Evolutionary conservation across 2,113 vertebrate genomes (phyloP), one percentile per base, ranked within the genome.

Genomic region (Hiodon alosoides): DNA sequence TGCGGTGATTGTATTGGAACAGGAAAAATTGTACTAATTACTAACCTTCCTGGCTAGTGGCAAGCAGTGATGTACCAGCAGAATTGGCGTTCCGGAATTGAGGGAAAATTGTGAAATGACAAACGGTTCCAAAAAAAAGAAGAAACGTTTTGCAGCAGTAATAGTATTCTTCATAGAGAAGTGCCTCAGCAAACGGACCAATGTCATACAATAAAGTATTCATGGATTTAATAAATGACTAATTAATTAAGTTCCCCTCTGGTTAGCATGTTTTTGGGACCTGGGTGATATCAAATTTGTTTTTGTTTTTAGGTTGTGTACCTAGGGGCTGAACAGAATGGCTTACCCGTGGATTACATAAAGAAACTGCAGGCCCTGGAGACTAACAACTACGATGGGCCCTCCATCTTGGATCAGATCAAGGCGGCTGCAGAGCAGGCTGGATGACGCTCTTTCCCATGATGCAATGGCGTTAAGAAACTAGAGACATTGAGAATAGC

Each of bases 271-370:
- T 31, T 31, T 31, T 31, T 57, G 55, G 55, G 8, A 59, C 58
- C 9, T 59, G 31, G 31, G 31, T 31, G 31, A 31, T 31, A 31
- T 31, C 31, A 31, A 31, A 31, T 31, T 31, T 66, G 54, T 76
- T 58, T 7, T 17, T 2, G 0, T 31, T 73, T 77, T 52, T 59
- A 98, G 96, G 94, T 98, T 68, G 87, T 98, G 79, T 95, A 94
- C 85, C 79, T 93, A 85, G 95, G 97, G 9, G 96, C 95, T 7
- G 87, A 92, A 85, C 93, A 96, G 90, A 94, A 93, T 5, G 83
- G 86, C 74, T 91, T 98, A 79, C 96, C 95, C 0, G 0, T 57
- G 66, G 89, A 93, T 2, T 98, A 98, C 82, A 85, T 91, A 73
- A 88, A 90, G 84, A 93, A 85, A 75, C 89, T 98, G 84, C 82